Base-by-base conservation (phyloP, 2,888 invertebrate species). In the Papilio elwesi region DNA sequence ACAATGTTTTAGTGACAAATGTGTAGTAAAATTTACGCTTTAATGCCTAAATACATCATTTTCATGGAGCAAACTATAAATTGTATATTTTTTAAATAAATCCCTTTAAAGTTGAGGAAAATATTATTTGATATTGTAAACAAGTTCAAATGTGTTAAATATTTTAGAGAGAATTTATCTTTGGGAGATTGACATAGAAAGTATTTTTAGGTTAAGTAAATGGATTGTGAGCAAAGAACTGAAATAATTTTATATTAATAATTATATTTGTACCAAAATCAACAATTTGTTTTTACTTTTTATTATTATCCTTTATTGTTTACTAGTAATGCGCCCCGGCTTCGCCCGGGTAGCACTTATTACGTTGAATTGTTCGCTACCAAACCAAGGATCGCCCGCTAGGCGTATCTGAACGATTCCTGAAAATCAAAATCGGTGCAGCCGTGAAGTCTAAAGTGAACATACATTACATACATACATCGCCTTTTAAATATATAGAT, bases 151-250 rank as follows among this genome's bases (percentile, higher is more conserved):
- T 8, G 13, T 68, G 62, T 72, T 72, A 57, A 53, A 13, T 73
- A 68, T 70, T 38, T 48, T 51, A 74, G 13, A 68, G 26, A 64
- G 43, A 67, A 57, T 73, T 65, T 68, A 68, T 55, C 4, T 51
- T 47, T 63, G 52, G 4, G 26, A 26, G 26, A 26, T 16, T 63
- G 49, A 48, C 9, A 52, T 55, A 15, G 49, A 57, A 66, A 43
- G 47, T 64, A 55, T 72, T 67, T n/a, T 26, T 12, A 67, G 26
- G 2, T 43, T 43, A 9, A 43, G 36, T 62, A 47, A 53, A 53
- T 62, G 68, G 64, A 66, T 5, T 43, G 70, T 59, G 70, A 66
- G 70, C 69, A 73, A 73, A 55, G 26, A 66, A 49, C 7, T 57
- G 49, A 7, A 38, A 62, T 8, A 51, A 51, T 12, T 36, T 63